Percentiles rank a stretch among this genome's conserved stretches.
phyloP scores from a whole-genome alignment of 2,888 invertebrate genomes.

The Chelonus formosanus region DNA sequence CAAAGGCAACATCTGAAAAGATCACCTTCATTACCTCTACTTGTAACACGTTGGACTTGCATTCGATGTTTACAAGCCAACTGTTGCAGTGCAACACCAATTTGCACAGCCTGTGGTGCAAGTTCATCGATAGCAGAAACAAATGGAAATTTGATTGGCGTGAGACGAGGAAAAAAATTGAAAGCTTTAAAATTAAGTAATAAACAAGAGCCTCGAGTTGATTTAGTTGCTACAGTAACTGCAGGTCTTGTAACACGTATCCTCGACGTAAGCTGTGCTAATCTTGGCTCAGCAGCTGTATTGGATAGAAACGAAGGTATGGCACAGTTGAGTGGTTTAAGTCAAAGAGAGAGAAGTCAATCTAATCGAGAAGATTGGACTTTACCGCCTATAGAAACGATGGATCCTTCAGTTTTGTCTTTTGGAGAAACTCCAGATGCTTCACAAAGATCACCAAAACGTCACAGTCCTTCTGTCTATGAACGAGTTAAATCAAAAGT shows the following conservation, averaged over 20 bases:
- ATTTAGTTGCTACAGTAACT: constrained; percentile 47
- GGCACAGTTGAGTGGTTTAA: constrained; percentile 60
- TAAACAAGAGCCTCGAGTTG: constrained; percentile 45
- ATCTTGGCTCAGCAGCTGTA: constrained; percentile 41
- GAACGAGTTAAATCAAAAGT: constrained; percentile 67
- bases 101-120: constrained; percentile 80
- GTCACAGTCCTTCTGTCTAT: constrained; percentile 66
- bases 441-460: constrained; percentile 66
- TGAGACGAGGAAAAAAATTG: constrained; percentile 56
- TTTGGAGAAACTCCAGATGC: constrained; percentile 43
- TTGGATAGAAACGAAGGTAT: constrained; percentile 47
- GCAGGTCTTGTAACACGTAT: constrained; percentile 50
- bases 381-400: constrained; percentile 55
- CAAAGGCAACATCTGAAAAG: constrained; percentile 47
- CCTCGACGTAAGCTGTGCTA: constrained; percentile 50
- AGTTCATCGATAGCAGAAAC: constrained; percentile 57
- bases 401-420: constrained; percentile 52
- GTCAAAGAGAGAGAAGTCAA: constrained; percentile 50
- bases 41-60: constrained; percentile 71
- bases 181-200: constrained; percentile 49
- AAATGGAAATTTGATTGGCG: constrained; percentile 58
- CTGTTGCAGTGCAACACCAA: constrained; percentile 69
- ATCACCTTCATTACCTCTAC: constrained; percentile 56
- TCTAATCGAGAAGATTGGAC: constrained; percentile 59
- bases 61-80: constrained; percentile 80